Evolutionary conservation across 2,888 invertebrate species (phyloP).

Genomic region (Phrixothrix hirtus): DNA sequence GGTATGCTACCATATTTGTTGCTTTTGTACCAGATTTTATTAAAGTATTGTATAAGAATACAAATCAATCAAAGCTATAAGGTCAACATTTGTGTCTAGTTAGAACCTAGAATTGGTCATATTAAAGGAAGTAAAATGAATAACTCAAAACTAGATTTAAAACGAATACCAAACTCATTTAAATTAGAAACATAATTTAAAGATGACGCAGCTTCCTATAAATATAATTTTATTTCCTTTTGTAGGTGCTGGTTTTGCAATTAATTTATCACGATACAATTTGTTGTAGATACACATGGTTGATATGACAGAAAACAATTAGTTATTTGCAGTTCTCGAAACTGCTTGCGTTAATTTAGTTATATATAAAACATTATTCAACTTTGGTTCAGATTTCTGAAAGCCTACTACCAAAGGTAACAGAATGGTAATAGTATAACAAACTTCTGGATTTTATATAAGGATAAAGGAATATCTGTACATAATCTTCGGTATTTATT

Average conservation of each 20-base stretch:
- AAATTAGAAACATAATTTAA: conserved; percentile 26
- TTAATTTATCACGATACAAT: conserved; percentile 50
- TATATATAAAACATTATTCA: too few relatives aligned
- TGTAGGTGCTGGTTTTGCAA: conserved; percentile 47
- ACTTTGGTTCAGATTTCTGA: too few relatives aligned
- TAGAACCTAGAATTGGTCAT: conserved; percentile 39
- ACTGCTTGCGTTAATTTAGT: neutral
- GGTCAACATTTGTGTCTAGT: conserved; percentile 5
- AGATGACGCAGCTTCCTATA: conserved; percentile 44
- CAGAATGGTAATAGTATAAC: too few relatives aligned
- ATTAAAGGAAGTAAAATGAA: conserved; percentile 45
- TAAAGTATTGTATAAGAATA: conserved; percentile 3
- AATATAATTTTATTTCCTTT: conserved; percentile 50
- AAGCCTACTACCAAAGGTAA: too few relatives aligned
- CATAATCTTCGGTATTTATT: too few relatives aligned
- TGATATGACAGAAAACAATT: conserved; percentile 49
- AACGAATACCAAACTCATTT: conserved; percentile 31
- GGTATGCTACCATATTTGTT: conserved; percentile 9
- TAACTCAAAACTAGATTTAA: conserved; percentile 46
- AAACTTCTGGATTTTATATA: too few relatives aligned
- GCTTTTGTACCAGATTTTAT: conserved; percentile 5
- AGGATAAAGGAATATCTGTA: too few relatives aligned
- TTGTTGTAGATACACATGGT: conserved; percentile 48
- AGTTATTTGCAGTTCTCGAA: conserved; percentile 34
- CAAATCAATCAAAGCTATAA: conserved; percentile 9